Conservation (phyloP, 2,888 invertebrate genomes). For the Ferdinandea cuprea region DNA sequence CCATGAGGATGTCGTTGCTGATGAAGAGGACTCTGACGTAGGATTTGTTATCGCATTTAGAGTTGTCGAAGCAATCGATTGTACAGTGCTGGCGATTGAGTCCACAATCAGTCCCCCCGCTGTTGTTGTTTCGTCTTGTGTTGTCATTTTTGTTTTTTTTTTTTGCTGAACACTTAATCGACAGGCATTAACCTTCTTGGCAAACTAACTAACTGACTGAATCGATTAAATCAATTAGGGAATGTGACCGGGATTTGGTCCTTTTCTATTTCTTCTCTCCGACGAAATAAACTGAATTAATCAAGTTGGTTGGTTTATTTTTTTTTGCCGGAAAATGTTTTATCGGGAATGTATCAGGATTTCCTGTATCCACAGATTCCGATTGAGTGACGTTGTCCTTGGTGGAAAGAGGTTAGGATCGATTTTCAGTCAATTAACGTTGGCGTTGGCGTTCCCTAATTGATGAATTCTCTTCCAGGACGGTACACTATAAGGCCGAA, state of each 20-base stretch:
- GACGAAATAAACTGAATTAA: conserved; percentile 14
- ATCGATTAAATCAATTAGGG: conserved; percentile 40
- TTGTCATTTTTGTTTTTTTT: conserved; percentile 45
- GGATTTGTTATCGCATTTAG: conserved; percentile 68
- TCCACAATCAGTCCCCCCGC: conserved; percentile 27
- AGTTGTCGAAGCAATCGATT: conserved; percentile 58
- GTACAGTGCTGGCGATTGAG: conserved; percentile 51
- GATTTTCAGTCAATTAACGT: conserved; percentile 5
- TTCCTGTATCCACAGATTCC: conserved; percentile 8
- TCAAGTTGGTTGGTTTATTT: not conserved
- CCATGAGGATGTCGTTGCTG: conserved; percentile 28
- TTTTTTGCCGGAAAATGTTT: not conserved
- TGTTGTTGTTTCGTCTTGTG: conserved; percentile 29
- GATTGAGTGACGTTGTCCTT: conserved; percentile 15
- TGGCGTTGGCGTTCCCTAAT: not conserved
- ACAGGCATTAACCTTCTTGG: conserved; percentile 34
- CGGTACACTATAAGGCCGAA: not conserved
- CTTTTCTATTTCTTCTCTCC: not conserved
- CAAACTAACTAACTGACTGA: not conserved
- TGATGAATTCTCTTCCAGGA: not conserved
- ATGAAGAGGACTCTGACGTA: conserved; percentile 38
- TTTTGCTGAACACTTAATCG: conserved; percentile 29
- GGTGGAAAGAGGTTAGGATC: conserved; percentile 1
- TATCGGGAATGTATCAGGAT: not conserved
- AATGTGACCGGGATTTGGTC: not conserved